Evolutionary conservation across 2,888 invertebrate genomes (phyloP), one percentile per base, ranked within the genome.

Genomic region (Shargacucullia verbasci): DNA sequence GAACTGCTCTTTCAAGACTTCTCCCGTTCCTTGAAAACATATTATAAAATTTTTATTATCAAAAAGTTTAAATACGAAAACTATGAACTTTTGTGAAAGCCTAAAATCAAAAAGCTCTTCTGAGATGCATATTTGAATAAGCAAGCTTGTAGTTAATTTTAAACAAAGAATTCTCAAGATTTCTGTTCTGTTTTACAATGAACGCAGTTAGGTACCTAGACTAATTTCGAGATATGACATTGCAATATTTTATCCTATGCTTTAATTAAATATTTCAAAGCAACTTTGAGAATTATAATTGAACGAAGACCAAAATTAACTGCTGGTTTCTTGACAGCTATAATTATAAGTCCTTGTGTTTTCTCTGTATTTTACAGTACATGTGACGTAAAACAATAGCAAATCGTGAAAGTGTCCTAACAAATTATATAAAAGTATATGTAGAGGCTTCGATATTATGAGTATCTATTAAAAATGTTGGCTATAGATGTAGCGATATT

Each of bases 401-500:
- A n/a, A n/a, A n/a, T n/a, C n/a, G n/a, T n/a, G n/a, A n/a, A n/a
- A n/a, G n/a, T n/a, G n/a, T n/a, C n/a, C n/a, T n/a, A n/a, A n/a
- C n/a, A n/a, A n/a, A n/a, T n/a, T n/a, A n/a, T n/a, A n/a, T n/a
- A n/a, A n/a, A n/a, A n/a, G n/a, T n/a, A n/a, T n/a, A n/a, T 37
- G 10, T 10, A 1, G 14, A 29, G 9, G 14, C 10, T 9, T 37
- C 14, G 9, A 9, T 8, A 35, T 14, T 9, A 0, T 35, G 9
- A 37, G 20, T 20, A 20, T 4, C 4, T 20, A 20, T 4, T 72
- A 52, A 58, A 64, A 63, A 31, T 41, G 9, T 27, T 49, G 37
- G 46, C 7, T 49, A 56, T 76, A 68, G 52, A 76, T 65, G 65
- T 62, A 64, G 57, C 56, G 63, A 66, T 70, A 70, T 62, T 62